phyloP scores from a whole-genome alignment of 2,113 vertebrate species.

The Accipiter virgatus region DNA sequence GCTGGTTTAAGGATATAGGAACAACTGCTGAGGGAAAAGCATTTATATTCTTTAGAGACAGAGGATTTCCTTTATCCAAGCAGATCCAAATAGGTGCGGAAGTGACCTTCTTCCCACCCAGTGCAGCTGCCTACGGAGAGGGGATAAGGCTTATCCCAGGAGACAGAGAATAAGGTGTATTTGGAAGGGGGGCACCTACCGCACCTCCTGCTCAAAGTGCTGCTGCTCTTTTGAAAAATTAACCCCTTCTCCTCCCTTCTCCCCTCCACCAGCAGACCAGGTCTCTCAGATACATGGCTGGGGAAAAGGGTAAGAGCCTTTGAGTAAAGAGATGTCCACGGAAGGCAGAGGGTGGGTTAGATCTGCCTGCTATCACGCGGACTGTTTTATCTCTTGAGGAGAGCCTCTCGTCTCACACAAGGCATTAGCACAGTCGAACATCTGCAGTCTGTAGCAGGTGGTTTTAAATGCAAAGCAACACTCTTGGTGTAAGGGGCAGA shows the following conservation, averaged over 20 bases:
- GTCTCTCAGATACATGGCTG: no score
- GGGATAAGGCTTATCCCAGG: no score
- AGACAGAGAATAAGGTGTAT: no score
- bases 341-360: background rate
- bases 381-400: background rate
- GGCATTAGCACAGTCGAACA: rapidly evolving
- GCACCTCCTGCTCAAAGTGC: background rate
- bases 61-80: background rate
- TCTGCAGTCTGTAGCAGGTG: background rate
- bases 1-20: background rate
- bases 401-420: background rate
- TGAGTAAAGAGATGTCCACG: background rate
- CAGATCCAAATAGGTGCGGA: background rate
- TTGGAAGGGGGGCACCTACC: background rate
- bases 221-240: background rate
- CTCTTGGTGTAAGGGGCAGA: background rate
- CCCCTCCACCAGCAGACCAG: background rate
- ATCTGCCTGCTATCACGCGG: background rate
- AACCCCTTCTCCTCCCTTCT: background rate
- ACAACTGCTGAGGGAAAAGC: background rate
- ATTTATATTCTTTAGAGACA: rapidly evolving
- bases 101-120: background rate
- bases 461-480: rapidly evolving
- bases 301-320: background rate
- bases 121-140: rapidly evolving